phyloP scores from a whole-genome alignment of 2,888 invertebrate genomes.

The Drosophila testacea region DNA sequence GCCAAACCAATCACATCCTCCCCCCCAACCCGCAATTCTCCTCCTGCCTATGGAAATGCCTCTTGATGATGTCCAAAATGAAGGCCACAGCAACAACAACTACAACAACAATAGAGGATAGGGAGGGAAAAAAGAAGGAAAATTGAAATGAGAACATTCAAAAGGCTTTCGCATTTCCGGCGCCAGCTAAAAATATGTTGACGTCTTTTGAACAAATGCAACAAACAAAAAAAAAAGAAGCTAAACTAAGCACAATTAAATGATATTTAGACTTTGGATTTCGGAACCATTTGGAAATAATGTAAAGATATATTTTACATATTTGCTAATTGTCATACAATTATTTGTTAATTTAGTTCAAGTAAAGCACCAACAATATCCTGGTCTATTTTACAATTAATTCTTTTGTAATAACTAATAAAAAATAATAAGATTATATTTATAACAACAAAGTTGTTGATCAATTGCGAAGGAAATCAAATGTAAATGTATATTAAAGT shows the following conservation, averaged over 20 bases:
- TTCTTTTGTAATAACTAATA: not conserved
- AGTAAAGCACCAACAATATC: not conserved
- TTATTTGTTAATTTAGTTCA: not conserved
- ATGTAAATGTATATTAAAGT: too few relatives aligned
- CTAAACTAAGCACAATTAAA: slow-evolving; percentile 7
- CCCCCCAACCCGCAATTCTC: not conserved
- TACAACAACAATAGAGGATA: slow-evolving; percentile 2
- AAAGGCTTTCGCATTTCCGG: slow-evolving; percentile 75
- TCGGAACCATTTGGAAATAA: not conserved
- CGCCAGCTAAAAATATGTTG: slow-evolving; percentile 73
- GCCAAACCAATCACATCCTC: slow-evolving; percentile 33
- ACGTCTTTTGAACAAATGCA: slow-evolving; percentile 56
- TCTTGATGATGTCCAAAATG: slow-evolving; percentile 31
- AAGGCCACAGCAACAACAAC: slow-evolving; percentile 30
- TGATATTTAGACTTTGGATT: slow-evolving; percentile 12
- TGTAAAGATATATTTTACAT: not conserved
- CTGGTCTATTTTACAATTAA: not conserved
- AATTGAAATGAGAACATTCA: slow-evolving; percentile 30
- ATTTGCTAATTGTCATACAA: slow-evolving; percentile 3
- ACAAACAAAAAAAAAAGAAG: slow-evolving; percentile 6
- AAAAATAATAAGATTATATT: not conserved
- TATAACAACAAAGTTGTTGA: too few relatives aligned
- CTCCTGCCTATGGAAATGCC: not conserved
- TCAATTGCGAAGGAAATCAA: too few relatives aligned
- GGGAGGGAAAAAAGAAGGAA: not conserved